Conservation (phyloP, 2,797 vertebrate species). For the Platyrinchus mystaceus region DNA sequence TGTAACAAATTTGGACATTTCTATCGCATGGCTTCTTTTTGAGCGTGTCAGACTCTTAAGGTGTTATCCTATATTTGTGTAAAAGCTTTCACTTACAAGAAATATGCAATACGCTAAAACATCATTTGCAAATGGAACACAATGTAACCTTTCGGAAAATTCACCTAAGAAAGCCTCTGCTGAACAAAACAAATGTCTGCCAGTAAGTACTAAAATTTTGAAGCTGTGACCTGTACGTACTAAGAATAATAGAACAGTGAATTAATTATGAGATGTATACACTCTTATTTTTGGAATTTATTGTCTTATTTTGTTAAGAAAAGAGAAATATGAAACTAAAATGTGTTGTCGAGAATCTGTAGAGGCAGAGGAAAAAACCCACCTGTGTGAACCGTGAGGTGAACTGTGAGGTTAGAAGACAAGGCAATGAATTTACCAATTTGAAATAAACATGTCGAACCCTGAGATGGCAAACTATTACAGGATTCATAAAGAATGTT, state of each 20-base stretch:
- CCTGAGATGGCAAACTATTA: conserved; percentile 13
- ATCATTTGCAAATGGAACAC: background rate
- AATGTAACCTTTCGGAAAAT: background rate
- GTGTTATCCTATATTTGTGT: background rate
- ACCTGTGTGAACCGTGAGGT: background rate
- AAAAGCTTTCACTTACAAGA: background rate
- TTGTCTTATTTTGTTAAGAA: background rate
- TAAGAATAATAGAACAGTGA: background rate
- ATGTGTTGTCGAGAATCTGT: background rate
- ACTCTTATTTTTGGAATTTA: background rate
- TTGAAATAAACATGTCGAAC: conserved; percentile 3
- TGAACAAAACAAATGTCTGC: background rate
- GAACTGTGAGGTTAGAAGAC: background rate
- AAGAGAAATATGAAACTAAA: background rate
- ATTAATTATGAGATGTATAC: background rate
- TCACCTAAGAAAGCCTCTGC: background rate
- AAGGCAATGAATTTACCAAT: background rate
- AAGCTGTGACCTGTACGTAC: background rate
- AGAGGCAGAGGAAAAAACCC: background rate
- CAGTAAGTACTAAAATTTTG: background rate
- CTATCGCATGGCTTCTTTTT: background rate
- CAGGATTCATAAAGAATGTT: conserved; percentile 19
- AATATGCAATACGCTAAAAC: background rate
- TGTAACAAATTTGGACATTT: background rate
- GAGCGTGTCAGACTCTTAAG: background rate